Base-by-base conservation (phyloP, 2,797 vertebrate species). In the Hozukius guyotensis region DNA sequence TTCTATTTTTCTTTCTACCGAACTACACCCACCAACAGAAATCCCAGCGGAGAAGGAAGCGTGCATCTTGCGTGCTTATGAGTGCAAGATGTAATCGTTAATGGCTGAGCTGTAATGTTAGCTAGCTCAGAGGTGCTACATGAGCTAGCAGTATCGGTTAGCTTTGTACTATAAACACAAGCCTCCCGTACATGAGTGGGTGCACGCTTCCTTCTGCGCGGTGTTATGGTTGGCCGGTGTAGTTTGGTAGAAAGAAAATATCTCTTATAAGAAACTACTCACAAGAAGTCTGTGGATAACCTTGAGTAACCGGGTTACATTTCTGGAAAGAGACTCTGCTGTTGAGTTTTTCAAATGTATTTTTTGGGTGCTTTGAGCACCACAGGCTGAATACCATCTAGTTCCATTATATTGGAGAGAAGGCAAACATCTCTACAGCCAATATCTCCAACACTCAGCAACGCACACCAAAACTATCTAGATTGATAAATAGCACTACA, bases 21-120 rank as follows among this genome's bases (percentile, higher is more conserved):
- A 42, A 0, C 38, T 42, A 42, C 38, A 14, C 38, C 38, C 14
- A 6, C 38, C 14, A 42, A 16, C 38, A 16, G 38, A 16, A 42
- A 0, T 42, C 38, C 0, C 38, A 0, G 6, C 0, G 14, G 13
- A 42, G 38, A 42, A 42, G 1, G 38, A 42, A 42, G 38, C 5
- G 2, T 7, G 38, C 38, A 42, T 36, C 34, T 36, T 36, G 34
- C 11, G 34, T 11, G 36, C 36, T 38, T 1, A 1, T 42, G 38
- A 42, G 36, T 38, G 36, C 36, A 38, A 0, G 12, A 42, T 42
- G 13, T 42, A 42, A 42, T 16, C 38, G 16, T 42, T 42, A 42
- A 42, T 42, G 38, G 38, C 38, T 14, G 38, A 42, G 38, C 14
- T 16, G 38, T 42, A 42, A 42, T 16, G 5, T 16, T 42, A 42